Evolutionary conservation across 2,797 vertebrate genomes (phyloP).

Genomic region (Eleutherodactylus coqui): DNA sequence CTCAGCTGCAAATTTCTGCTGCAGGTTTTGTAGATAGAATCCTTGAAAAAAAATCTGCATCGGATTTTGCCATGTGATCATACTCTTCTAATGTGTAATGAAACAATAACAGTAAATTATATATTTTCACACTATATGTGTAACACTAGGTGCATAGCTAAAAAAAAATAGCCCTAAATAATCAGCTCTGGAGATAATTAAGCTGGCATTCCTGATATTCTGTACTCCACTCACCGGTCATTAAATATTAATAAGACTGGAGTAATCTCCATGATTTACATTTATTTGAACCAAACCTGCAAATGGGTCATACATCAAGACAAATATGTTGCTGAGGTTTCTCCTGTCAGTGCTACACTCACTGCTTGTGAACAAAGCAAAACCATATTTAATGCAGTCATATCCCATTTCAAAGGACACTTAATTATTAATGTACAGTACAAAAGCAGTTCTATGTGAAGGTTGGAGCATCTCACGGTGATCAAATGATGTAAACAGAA

Average conservation of each 20-base stretch:
- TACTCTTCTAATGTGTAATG: too few relatives aligned
- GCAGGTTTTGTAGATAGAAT: too few relatives aligned
- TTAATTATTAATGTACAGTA: neutral
- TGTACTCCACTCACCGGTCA: neutral
- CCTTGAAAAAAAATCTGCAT: too few relatives aligned
- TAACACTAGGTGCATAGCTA: neutral
- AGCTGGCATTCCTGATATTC: neutral
- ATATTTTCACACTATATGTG: too few relatives aligned
- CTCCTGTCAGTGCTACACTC: neutral
- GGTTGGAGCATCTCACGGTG: neutral
- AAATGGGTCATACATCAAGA: neutral
- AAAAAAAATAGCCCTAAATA: neutral
- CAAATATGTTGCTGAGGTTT: neutral
- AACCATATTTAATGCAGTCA: slow-evolving; percentile 5
- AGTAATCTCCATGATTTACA: neutral
- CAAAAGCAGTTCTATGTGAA: neutral
- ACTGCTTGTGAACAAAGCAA: neutral
- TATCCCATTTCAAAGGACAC: neutral
- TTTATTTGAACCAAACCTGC: neutral
- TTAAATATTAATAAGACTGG: neutral
- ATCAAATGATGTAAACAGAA: slow-evolving; percentile 1
- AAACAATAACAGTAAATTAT: too few relatives aligned
- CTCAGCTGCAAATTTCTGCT: too few relatives aligned
- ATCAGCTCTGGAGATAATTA: neutral
- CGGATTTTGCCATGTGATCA: too few relatives aligned